A percentile compares a stretch with the other conserved stretches of the same genome.
Conservation (phyloP, 2,888 invertebrate genomes). For the Bugula neritina region DNA sequence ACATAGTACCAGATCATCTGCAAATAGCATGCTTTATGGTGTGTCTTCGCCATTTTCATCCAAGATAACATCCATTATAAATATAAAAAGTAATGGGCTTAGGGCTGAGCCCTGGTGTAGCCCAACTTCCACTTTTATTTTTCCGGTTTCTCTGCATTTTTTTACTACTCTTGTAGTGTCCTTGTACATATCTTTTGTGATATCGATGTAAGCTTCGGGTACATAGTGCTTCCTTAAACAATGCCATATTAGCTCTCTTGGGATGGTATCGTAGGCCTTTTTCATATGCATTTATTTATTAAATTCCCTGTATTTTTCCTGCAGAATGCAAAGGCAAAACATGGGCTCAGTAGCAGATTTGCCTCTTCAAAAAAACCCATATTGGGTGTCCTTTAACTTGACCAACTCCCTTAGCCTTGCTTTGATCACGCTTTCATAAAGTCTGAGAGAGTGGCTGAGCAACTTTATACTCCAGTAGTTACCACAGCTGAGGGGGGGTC, state of each 20-base stretch:
- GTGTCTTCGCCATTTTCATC: neutral
- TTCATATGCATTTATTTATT: neutral
- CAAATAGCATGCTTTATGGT: slow-evolving; percentile 1
- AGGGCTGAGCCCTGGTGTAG: too few species aligned
- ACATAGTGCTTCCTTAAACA: neutral
- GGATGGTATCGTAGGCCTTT: slow-evolving; percentile 15
- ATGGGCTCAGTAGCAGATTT: slow-evolving; percentile 11
- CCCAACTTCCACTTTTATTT: too few species aligned
- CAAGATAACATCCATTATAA: slow-evolving; percentile 8
- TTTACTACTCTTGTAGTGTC: neutral
- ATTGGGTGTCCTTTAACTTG: neutral
- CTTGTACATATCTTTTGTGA: neutral
- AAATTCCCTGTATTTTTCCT: slow-evolving; percentile 8
- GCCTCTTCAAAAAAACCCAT: neutral
- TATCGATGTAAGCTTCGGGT: neutral
- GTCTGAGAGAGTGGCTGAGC: slow-evolving; percentile 5
- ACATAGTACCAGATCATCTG: slow-evolving; percentile 10
- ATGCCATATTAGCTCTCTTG: slow-evolving; percentile 11
- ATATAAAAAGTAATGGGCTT: neutral
- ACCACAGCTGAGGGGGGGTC: too few species aligned
- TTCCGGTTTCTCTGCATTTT: neutral
- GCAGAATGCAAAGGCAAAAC: neutral
- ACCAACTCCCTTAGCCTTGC: neutral
- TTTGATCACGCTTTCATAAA: neutral
- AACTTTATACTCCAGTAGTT: neutral